Conservation (phyloP, 2,888 invertebrate species). For the Agonum fuliginosum region DNA sequence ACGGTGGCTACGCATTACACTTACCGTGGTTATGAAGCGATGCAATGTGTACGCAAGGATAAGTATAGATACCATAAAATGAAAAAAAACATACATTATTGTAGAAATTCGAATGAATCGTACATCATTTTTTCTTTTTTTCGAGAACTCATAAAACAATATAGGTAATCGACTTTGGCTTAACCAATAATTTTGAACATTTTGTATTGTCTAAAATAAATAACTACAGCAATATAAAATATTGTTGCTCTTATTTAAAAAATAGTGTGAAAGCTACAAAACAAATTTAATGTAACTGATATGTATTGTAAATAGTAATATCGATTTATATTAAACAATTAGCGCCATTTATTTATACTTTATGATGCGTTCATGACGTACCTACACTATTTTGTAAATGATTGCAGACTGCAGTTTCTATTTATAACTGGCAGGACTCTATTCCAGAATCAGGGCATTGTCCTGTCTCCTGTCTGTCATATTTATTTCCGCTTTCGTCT, state of each 20-base stretch:
- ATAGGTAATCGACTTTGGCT: no score
- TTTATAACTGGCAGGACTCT: conserved; percentile 23
- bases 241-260: not conserved
- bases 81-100: no score
- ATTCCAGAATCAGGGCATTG: conserved; percentile 29
- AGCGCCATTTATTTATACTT: conserved; percentile 1
- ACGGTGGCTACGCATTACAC: no score
- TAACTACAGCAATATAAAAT: no score
- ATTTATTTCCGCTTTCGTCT: conserved; percentile 20
- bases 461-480: conserved; percentile 2
- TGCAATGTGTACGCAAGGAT: not conserved
- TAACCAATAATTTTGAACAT: no score
- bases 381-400: no score
- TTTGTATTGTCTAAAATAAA: no score
- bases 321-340: not conserved
- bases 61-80: no score
- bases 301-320: not conserved
- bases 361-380: conserved; percentile 14
- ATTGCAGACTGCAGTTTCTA: conserved; percentile 1
- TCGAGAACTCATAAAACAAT: no score
- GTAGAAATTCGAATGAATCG: no score
- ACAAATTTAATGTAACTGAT: not conserved
- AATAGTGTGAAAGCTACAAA: not conserved
- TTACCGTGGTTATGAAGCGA: no score
- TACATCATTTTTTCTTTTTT: no score